phyloP scores from a whole-genome alignment of 2,113 vertebrate species.

The Eurypyga helias region DNA sequence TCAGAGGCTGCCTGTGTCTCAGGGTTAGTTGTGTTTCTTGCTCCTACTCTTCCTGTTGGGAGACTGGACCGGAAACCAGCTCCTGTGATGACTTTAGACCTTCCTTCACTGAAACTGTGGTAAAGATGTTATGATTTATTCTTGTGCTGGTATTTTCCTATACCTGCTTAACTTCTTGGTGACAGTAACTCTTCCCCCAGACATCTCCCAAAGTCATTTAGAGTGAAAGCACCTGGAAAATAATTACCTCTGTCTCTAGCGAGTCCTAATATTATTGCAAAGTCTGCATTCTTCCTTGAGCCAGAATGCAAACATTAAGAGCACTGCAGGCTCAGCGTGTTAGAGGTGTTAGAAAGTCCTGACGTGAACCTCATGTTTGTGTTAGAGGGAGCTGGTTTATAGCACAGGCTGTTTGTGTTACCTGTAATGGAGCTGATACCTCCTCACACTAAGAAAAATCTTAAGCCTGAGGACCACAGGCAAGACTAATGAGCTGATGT shows the following conservation, averaged over 20 bases:
- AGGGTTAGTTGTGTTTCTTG: background rate
- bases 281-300: background rate
- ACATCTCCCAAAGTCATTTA: background rate
- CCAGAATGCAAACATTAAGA: background rate
- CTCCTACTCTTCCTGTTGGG: background rate
- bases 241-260: background rate
- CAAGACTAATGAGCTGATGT: background rate
- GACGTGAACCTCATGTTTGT: fast-evolving
- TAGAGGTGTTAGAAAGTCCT: background rate
- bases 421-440: background rate
- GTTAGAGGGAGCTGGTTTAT: background rate
- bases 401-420: background rate
- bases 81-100: background rate
- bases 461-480: background rate
- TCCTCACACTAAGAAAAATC: background rate
- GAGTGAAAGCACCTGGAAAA: background rate
- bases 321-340: too few species aligned
- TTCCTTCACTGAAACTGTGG: background rate
- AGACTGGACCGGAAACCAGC: background rate
- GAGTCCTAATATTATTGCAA: background rate
- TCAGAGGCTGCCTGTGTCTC: background rate
- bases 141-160: background rate
- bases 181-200: background rate
- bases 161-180: background rate
- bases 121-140: background rate